phyloP scores from a whole-genome alignment of 2,888 invertebrate genomes.

The Zaprionus lineosus region DNA sequence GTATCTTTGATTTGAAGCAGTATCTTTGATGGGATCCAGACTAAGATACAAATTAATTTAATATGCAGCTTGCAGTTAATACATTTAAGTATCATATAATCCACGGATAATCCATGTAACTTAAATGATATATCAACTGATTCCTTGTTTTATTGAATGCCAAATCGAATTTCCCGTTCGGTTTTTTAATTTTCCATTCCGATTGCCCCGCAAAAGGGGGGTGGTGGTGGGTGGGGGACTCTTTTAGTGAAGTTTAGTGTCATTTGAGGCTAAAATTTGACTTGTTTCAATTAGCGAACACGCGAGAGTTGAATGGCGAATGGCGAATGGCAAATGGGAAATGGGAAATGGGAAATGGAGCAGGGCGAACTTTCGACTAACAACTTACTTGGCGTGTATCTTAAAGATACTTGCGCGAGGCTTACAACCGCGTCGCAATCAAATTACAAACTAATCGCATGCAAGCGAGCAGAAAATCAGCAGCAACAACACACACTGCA shows the following conservation, averaged over 20 bases:
- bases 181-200: no score
- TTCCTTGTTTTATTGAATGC: no score
- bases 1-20: no score
- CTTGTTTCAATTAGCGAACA: constrained; percentile 73
- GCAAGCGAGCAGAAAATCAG: constrained; percentile 73
- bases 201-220: no score
- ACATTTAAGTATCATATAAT: no score
- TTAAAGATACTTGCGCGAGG: constrained; percentile 36
- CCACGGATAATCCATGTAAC: no score
- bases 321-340: neutral
- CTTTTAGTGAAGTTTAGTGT: constrained; percentile 44
- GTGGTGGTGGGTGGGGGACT: no score
- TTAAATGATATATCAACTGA: no score
- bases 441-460: constrained; percentile 81
- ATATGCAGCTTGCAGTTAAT: no score
- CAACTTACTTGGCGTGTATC: constrained; percentile 69
- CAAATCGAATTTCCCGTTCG: no score
- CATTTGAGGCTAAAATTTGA: constrained; percentile 61
- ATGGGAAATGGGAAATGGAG: constrained; percentile 11
- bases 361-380: constrained; percentile 55
- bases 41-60: no score
- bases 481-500: constrained; percentile 36
- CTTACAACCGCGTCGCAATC: constrained; percentile 68
- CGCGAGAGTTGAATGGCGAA: constrained; percentile 37
- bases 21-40: no score